Evolutionary conservation across 2,113 vertebrate genomes (phyloP).

Genomic region (Cottus gobio): DNA sequence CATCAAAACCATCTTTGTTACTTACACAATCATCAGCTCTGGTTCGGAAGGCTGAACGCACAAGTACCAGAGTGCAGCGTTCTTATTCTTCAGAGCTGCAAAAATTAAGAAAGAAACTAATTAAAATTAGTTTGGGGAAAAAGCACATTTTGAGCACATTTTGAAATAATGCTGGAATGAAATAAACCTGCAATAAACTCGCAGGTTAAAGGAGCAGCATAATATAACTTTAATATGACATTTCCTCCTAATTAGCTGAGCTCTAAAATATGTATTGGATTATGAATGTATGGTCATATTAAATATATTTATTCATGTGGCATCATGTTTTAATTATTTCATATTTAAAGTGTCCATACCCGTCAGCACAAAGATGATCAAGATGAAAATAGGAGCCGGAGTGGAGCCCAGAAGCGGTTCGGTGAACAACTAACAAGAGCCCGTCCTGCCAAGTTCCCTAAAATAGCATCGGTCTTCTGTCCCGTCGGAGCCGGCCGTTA

Average conservation of each 20-base stretch:
- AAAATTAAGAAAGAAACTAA: background rate
- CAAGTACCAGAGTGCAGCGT: background rate
- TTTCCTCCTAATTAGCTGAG: background rate
- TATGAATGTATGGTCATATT: background rate
- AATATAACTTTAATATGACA: background rate
- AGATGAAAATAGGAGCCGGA: background rate
- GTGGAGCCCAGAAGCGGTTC: slow-evolving; percentile 1
- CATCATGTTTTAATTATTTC: background rate
- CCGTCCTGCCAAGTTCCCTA: slow-evolving; percentile 12
- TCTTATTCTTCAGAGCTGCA: too few relatives aligned
- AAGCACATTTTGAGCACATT: background rate
- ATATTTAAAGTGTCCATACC: background rate
- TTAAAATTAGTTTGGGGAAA: too few relatives aligned
- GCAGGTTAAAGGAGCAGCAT: too few relatives aligned
- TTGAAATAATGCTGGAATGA: too few relatives aligned
- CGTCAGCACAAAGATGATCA: background rate
- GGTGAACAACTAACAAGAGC: background rate
- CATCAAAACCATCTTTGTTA: too few relatives aligned
- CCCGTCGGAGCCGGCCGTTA: background rate
- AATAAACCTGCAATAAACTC: background rate
- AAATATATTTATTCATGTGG: background rate
- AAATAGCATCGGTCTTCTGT: slow-evolving; percentile 4
- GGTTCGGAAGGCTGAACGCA: background rate
- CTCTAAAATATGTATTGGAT: background rate
- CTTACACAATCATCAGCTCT: background rate